Percentiles rank a stretch among this genome's conserved stretches.
phyloP scores from a whole-genome alignment of 2,888 invertebrate genomes.

The Dryococelus australis region DNA sequence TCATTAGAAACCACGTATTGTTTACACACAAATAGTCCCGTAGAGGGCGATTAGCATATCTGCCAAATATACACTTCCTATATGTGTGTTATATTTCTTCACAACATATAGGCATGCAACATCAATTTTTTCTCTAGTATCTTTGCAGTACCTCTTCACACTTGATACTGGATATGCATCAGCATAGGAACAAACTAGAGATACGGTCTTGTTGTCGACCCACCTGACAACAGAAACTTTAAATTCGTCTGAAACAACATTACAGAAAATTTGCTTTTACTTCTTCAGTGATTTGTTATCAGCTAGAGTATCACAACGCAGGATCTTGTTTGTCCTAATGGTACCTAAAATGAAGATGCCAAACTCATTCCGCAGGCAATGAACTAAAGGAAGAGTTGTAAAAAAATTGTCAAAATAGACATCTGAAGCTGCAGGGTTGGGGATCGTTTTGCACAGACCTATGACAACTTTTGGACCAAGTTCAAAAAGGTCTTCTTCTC shows the following conservation, averaged over 20 bases:
- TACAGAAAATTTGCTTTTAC: not conserved
- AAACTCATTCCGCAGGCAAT: not conserved
- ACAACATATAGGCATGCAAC: not conserved
- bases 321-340: not conserved
- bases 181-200: not conserved
- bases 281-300: not conserved
- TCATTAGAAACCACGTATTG: not conserved
- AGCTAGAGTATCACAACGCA: not conserved
- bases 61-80: not conserved
- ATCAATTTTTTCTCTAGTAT: not conserved
- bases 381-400: not conserved
- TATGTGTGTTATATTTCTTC: not conserved
- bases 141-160: not conserved
- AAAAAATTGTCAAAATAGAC: not conserved
- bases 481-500: not conserved
- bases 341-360: not conserved
- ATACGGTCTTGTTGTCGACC: not conserved
- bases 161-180: not conserved
- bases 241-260: not conserved
- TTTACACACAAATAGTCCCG: not conserved
- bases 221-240: not conserved
- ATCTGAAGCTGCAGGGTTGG: not conserved
- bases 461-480: constrained; percentile 3
- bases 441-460: not conserved
- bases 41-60: not conserved